Evolutionary conservation across 2,113 vertebrate genomes (phyloP).

Genomic region (Vireo altiloquus): DNA sequence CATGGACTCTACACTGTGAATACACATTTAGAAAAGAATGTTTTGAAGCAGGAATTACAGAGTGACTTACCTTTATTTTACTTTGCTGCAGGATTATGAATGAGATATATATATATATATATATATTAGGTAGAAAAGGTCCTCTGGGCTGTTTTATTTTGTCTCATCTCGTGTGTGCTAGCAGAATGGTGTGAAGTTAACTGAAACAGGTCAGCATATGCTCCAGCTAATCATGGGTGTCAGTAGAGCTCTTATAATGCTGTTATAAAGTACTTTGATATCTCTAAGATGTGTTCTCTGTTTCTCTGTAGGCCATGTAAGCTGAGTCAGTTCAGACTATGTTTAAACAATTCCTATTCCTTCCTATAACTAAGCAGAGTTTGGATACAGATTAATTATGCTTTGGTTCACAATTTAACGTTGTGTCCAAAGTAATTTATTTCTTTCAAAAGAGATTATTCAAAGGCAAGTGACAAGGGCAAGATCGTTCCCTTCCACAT

Average conservation of each 20-base stretch:
- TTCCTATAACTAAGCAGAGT: background rate
- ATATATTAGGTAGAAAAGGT: background rate
- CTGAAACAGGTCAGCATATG: conserved; percentile 30
- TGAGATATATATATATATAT: background rate
- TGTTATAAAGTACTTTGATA: background rate
- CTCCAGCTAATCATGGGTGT: background rate
- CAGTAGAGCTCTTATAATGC: background rate
- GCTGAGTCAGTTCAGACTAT: background rate
- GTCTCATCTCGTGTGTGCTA: background rate
- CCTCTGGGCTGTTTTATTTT: background rate
- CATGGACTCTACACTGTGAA: background rate
- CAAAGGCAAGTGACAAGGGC: conserved; percentile 5
- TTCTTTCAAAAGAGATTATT: conserved; percentile 27
- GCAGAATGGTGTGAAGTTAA: background rate
- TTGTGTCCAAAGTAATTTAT: conserved; percentile 23
- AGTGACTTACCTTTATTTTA: background rate
- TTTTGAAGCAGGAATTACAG: background rate
- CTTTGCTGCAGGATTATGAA: background rate
- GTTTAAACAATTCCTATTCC: background rate
- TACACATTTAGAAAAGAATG: background rate
- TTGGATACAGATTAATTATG: conserved; percentile 20
- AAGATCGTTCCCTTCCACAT: conserved; percentile 7
- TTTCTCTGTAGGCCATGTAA: conserved; percentile 9
- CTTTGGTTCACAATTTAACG: conserved; percentile 1
- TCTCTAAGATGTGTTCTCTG: background rate